Evolutionary conservation across 2,113 vertebrate genomes (phyloP).

Genomic region (Laticauda laticaudata): DNA sequence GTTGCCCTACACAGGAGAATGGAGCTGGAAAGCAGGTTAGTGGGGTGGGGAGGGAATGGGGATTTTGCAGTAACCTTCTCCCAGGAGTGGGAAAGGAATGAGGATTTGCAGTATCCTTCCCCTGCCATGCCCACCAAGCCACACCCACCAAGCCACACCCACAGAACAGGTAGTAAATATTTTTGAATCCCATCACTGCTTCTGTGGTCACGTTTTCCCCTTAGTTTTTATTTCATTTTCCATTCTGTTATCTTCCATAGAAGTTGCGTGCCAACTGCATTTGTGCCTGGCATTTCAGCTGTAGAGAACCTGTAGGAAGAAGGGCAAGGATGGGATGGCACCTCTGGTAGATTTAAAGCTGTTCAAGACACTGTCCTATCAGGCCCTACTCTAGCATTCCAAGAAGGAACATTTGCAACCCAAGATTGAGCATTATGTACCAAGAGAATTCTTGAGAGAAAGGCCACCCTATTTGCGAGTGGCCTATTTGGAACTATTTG

Average conservation of each 20-base stretch:
- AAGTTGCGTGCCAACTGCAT: not conserved
- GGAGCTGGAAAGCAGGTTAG: too few species aligned
- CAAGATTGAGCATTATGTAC: not conserved
- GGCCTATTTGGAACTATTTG: conserved; percentile 14
- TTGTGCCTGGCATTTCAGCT: not conserved
- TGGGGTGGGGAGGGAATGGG: too few species aligned
- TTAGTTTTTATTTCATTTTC: not conserved
- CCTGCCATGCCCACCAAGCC: too few species aligned
- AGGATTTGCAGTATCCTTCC: too few species aligned
- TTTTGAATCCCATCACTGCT: too few species aligned
- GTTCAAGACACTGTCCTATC: not conserved
- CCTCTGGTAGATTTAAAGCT: not conserved
- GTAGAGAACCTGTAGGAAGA: not conserved
- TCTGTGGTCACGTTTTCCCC: not conserved
- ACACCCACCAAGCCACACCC: too few species aligned
- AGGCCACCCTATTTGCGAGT: not conserved
- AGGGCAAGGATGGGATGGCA: not conserved
- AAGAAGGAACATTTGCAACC: not conserved
- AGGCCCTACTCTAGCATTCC: not conserved
- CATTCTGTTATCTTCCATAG: not conserved
- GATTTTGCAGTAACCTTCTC: too few species aligned
- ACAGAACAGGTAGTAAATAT: too few species aligned
- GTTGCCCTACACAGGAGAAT: too few species aligned
- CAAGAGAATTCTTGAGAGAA: not conserved
- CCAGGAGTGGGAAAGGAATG: too few species aligned